Percentiles rank a stretch among this genome's conserved stretches.
Evolutionary conservation across 1,140 invertebrate species (phyloP).

Genomic region (Aphelenchoides fujianensis): DNA sequence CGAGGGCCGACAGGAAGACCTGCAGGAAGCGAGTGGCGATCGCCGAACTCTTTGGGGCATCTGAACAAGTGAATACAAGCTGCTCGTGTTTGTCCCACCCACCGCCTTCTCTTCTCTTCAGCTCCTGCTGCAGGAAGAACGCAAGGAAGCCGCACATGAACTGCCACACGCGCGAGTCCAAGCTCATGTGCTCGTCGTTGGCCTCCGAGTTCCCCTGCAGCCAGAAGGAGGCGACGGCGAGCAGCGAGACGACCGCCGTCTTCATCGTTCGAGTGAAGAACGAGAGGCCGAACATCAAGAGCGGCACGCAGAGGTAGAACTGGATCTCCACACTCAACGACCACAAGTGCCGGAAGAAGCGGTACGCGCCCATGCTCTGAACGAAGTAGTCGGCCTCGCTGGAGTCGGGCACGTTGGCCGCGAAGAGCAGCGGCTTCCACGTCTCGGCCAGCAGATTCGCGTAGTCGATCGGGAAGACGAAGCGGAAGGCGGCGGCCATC

Average conservation of each 20-base stretch:
- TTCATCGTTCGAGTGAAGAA: neutral
- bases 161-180: neutral
- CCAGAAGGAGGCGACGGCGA: neutral
- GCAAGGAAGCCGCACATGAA: constrained; percentile 13
- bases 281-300: neutral
- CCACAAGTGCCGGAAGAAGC: neutral
- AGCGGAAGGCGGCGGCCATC: too few species aligned
- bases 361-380: neutral
- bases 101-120: neutral
- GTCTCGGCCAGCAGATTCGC: neutral
- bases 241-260: neutral
- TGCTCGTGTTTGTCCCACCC: neutral
- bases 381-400: neutral
- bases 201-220: neutral
- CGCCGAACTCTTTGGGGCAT: neutral
- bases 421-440: neutral
- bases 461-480: too few species aligned
- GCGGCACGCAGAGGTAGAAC: neutral
- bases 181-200: neutral
- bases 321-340: constrained; percentile 3
- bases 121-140: neutral
- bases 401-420: neutral
- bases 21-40: neutral
- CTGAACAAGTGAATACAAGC: neutral
- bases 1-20: neutral